phyloP scores from a whole-genome alignment of 2,113 vertebrate species.

The Corapipo altera region DNA sequence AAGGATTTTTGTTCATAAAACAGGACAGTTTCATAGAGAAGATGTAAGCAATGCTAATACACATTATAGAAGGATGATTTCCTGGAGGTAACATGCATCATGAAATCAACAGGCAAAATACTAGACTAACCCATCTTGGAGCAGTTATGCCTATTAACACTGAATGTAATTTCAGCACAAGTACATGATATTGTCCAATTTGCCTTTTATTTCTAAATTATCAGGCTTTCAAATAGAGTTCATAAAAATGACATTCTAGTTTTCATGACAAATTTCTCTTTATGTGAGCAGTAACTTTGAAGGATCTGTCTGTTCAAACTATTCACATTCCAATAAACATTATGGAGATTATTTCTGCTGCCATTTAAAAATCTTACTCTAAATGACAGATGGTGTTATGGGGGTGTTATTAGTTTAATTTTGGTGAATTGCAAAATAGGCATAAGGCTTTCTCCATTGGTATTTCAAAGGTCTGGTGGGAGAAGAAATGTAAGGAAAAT shows the following conservation, averaged over 20 bases:
- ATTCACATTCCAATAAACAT: constrained; percentile 26
- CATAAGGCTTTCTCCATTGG: background rate
- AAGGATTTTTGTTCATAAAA: background rate
- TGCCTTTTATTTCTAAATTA: background rate
- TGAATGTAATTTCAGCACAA: background rate
- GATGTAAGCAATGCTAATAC: background rate
- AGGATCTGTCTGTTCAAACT: constrained; percentile 18
- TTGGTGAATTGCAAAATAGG: constrained; percentile 16
- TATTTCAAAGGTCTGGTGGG: background rate
- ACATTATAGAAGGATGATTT: background rate
- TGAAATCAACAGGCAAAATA: background rate
- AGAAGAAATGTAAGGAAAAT: constrained; percentile 47
- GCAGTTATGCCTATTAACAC: background rate
- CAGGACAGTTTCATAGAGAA: background rate
- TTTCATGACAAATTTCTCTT: constrained; percentile 11
- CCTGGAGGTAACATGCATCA: background rate
- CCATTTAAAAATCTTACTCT: constrained; percentile 17
- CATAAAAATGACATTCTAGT: background rate
- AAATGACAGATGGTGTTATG: constrained; percentile 32
- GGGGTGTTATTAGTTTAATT: constrained; percentile 57
- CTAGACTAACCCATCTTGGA: background rate
- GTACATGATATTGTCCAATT: background rate
- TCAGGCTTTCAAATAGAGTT: background rate
- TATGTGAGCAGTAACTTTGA: background rate
- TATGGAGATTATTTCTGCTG: constrained; percentile 48